Conservation (phyloP, 2,888 invertebrate species). For the Lissonota sp. region DNA sequence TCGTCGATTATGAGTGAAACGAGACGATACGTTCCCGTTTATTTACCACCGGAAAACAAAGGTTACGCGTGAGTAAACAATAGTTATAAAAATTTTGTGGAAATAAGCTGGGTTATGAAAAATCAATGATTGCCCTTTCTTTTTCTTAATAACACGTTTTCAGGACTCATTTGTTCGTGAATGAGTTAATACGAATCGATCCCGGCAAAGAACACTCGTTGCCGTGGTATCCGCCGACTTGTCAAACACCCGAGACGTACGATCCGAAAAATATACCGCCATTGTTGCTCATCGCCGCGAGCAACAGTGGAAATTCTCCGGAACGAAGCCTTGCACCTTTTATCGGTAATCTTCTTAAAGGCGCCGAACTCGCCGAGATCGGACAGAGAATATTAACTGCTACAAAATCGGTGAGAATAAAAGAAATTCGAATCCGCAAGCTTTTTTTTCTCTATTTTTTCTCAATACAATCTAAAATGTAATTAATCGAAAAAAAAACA, state of each 20-base stretch:
- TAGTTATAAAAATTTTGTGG: neutral
- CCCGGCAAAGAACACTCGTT: constrained; percentile 87
- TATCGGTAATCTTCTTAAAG: constrained; percentile 78
- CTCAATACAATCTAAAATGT: too few species aligned
- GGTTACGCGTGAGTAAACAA: constrained; percentile 88
- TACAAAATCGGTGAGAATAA: constrained; percentile 86
- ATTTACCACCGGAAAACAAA: constrained; percentile 91
- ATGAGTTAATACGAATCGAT: constrained; percentile 87
- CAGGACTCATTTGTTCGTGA: constrained; percentile 74
- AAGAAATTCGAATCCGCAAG: constrained; percentile 1
- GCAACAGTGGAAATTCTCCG: constrained; percentile 68
- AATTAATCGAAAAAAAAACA: constrained; percentile 76
- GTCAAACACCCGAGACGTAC: constrained; percentile 83
- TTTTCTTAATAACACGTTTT: constrained; percentile 27
- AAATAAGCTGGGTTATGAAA: neutral
- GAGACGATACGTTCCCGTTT: constrained; percentile 86
- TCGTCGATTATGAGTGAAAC: constrained; percentile 66
- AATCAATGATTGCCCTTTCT: too few species aligned
- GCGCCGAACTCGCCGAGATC: constrained; percentile 89
- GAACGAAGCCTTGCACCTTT: constrained; percentile 83
- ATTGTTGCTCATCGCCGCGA: constrained; percentile 74
- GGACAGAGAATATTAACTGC: constrained; percentile 91
- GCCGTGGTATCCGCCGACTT: constrained; percentile 92
- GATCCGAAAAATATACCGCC: constrained; percentile 81
- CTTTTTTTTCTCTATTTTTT: neutral